Percentiles rank a stretch among this genome's conserved stretches.
phyloP scores from a whole-genome alignment of 2,113 vertebrate genomes.

The Sminthopsis crassicaudata region DNA sequence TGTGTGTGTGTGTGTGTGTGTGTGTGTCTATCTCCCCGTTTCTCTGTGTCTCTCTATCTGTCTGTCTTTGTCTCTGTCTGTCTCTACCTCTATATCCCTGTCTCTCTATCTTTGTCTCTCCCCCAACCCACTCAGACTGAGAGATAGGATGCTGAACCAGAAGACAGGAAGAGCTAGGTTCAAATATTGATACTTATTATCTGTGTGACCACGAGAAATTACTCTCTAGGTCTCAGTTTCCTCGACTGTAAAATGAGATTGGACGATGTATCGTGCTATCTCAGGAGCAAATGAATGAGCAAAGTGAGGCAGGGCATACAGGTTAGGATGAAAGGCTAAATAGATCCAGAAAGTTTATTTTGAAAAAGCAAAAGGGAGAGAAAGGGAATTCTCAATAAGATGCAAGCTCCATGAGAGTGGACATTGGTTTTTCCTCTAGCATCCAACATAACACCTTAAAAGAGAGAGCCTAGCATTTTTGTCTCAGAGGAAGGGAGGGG shows the following conservation, averaged over 20 bases:
- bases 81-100: no score
- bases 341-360: neutral
- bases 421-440: neutral
- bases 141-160: neutral
- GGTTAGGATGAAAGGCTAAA: neutral
- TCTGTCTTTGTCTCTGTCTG: neutral
- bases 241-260: neutral
- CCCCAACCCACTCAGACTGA: neutral
- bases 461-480: neutral
- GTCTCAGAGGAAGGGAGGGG: neutral
- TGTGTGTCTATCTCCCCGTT: no score
- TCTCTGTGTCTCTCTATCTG: no score
- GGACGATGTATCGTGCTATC: neutral
- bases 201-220: neutral
- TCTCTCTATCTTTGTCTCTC: no score
- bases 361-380: neutral
- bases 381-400: neutral
- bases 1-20: no score
- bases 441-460: neutral
- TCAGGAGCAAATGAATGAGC: neutral
- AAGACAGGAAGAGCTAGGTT: neutral
- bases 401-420: neutral
- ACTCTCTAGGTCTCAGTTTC: neutral
- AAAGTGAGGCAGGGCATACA: neutral
- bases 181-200: neutral